Percentiles rank a stretch among this genome's conserved stretches.
Conservation (phyloP, 2,797 vertebrate genomes). For the Otolemur crassicaudatus region DNA sequence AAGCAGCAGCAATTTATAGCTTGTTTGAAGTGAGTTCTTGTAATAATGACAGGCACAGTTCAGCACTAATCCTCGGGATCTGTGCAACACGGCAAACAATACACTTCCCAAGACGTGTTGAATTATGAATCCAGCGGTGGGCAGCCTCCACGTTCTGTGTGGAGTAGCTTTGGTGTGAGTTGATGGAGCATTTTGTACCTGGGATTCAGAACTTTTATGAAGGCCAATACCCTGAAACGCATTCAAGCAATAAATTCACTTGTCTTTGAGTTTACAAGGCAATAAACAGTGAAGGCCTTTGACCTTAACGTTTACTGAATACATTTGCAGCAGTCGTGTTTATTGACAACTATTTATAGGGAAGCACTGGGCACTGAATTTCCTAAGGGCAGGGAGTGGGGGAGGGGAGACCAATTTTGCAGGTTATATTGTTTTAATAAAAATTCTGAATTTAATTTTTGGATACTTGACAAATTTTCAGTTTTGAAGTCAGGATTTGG, state of each 20-base stretch:
- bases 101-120: constrained; percentile 69
- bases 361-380: constrained; percentile 87
- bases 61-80: constrained; percentile 62
- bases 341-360: constrained; percentile 92
- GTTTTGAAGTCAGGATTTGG: constrained; percentile 23
- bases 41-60: constrained; percentile 68
- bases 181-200: constrained; percentile 85
- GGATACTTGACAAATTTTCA: neutral
- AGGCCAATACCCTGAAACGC: constrained; percentile 89
- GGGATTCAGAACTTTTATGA: constrained; percentile 88
- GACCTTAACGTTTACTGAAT: constrained; percentile 91
- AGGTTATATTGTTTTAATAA: constrained; percentile 46
- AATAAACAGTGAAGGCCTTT: constrained; percentile 91
- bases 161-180: constrained; percentile 78
- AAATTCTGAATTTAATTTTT: constrained; percentile 60
- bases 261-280: constrained; percentile 93
- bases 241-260: constrained; percentile 92
- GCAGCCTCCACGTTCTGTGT: constrained; percentile 70
- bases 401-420: constrained; percentile 75
- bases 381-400: constrained; percentile 75
- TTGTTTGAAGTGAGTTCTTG: constrained; percentile 70
- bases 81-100: constrained; percentile 64
- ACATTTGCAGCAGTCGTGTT: constrained; percentile 92
- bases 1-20: constrained; percentile 75
- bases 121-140: constrained; percentile 71